These are phyloP conservation scores for Drosophila nr. perissopoda DNA, from an alignment of 2,888 invertebrate genomes.

Conservation along the genomic window DNA sequence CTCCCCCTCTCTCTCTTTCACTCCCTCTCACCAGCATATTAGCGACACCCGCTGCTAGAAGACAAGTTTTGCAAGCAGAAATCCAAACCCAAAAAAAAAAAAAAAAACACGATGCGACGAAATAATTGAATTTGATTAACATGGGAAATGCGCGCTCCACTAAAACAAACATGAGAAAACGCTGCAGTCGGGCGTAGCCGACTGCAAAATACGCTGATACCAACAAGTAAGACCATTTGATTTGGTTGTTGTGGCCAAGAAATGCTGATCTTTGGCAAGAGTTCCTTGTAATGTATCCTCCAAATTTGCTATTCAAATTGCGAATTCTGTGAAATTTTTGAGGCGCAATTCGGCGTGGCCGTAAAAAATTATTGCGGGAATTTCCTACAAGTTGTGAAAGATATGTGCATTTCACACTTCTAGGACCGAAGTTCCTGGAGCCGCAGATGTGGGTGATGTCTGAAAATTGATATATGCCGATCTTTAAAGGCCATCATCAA, in stretches of 20 bases:
- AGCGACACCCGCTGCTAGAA: slow-evolving; percentile 8
- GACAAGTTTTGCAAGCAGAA: slow-evolving; percentile 44
- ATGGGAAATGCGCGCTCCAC: slow-evolving; percentile 63
- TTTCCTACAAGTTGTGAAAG: neutral
- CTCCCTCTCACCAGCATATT: neutral
- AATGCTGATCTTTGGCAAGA: neutral
- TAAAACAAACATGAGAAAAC: slow-evolving; percentile 5
- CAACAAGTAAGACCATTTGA: neutral
- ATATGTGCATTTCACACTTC: neutral
- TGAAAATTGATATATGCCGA: neutral
- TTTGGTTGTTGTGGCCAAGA: neutral
- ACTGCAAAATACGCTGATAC: neutral
- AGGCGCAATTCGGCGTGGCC: no score
- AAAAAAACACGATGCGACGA: slow-evolving; percentile 51
- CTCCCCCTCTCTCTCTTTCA: no score
- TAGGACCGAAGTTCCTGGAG: no score
- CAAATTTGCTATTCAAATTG: neutral
- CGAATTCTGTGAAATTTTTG: neutral
- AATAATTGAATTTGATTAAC: slow-evolving; percentile 73
- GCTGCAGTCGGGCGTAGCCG: neutral
- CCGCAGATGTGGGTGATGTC: neutral
- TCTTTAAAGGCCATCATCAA: neutral
- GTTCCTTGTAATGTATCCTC: neutral
- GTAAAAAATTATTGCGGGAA: no score
- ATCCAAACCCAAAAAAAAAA: slow-evolving; percentile 8